These are phyloP conservation scores for Crossaster papposus DNA, from an alignment of 53 echinoderm and acorn worm species.

Conservation along the genomic window DNA sequence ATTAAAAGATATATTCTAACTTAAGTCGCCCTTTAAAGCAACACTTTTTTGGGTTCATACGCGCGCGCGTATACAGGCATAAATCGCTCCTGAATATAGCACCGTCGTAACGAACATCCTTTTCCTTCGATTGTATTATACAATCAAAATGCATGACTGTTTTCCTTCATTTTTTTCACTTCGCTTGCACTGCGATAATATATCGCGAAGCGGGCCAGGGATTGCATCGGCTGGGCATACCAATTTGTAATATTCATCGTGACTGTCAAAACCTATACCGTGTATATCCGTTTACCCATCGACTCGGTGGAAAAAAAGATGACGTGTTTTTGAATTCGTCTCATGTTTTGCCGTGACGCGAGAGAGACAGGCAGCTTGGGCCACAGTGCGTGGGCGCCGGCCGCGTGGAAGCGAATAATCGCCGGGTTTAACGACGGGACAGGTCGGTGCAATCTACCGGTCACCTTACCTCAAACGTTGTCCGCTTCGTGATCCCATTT, in stretches of 20 bases:
- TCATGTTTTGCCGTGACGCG: background rate
- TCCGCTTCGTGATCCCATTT: constrained; percentile 22
- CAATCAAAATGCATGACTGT: background rate
- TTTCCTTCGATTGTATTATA: background rate
- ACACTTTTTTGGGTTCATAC: background rate
- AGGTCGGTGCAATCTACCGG: constrained; percentile 1
- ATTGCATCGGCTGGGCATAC: background rate
- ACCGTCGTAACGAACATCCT: background rate
- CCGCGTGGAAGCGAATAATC: constrained; percentile 35
- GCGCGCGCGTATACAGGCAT: no score
- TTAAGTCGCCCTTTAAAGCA: background rate
- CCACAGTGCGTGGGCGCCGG: constrained; percentile 32
- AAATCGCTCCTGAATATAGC: background rate
- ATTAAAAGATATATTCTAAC: no score
- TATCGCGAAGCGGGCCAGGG: background rate
- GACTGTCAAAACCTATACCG: background rate
- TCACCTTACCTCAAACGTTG: constrained; percentile 1
- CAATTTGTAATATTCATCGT: constrained; percentile 5
- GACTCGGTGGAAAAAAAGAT: background rate
- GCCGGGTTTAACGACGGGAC: constrained; percentile 26
- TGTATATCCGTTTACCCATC: constrained; percentile 13
- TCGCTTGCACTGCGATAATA: background rate
- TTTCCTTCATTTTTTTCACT: background rate
- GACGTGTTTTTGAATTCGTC: background rate
- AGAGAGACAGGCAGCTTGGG: background rate